phyloP scores from a whole-genome alignment of 2,888 invertebrate species.

The Agrotis clavis region DNA sequence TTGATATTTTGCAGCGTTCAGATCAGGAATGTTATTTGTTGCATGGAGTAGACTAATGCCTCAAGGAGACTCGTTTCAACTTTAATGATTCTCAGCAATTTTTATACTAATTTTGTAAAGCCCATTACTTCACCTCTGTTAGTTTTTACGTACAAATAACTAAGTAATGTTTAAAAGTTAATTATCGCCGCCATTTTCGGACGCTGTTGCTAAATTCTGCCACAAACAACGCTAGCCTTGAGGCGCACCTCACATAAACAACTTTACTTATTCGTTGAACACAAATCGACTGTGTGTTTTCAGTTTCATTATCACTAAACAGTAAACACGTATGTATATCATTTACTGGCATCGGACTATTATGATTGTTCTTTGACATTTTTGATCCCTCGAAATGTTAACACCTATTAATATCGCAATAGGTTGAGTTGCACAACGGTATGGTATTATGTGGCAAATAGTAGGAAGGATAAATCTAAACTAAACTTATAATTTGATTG shows the following conservation, averaged over 20 bases:
- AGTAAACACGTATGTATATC: neutral
- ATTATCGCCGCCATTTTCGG: conserved; percentile 21
- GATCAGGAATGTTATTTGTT: neutral
- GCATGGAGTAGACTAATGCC: neutral
- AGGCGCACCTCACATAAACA: conserved; percentile 16
- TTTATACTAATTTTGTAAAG: no score
- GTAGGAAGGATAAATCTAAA: no score
- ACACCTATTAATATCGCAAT: neutral
- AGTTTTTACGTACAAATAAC: conserved; percentile 12
- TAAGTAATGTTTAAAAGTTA: conserved; percentile 10
- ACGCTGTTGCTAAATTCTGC: conserved; percentile 8
- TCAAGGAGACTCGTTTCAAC: conserved; percentile 5
- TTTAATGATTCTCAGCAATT: neutral
- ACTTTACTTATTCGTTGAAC: conserved; percentile 13
- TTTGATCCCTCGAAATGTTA: neutral
- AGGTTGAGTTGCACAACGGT: neutral
- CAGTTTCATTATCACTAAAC: conserved; percentile 1
- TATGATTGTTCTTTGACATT: neutral
- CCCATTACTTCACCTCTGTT: conserved; percentile 7
- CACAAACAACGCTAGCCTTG: conserved; percentile 10
- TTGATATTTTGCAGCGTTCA: neutral
- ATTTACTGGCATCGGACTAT: neutral
- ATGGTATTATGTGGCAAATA: neutral
- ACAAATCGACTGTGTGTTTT: conserved; percentile 28
- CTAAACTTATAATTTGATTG: no score